Evolutionary conservation across 2,888 invertebrate species (phyloP), one percentile per base, ranked within the genome.

Genomic region (Electrophaes corylata): DNA sequence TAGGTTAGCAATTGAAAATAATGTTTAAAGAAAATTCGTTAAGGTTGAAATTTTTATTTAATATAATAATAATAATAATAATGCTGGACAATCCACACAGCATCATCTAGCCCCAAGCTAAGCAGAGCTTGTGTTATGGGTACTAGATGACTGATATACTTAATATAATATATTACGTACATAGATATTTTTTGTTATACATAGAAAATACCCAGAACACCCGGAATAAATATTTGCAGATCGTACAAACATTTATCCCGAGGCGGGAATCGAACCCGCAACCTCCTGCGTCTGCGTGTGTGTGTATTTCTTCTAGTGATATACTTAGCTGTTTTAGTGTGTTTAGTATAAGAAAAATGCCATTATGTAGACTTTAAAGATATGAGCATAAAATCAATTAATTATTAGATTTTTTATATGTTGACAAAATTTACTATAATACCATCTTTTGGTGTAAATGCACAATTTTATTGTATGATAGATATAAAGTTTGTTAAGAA

Each of bases 271-370:
- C n/a, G n/a, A n/a, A n/a, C n/a, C n/a, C n/a, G n/a, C n/a, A n/a
- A n/a, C n/a, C n/a, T n/a, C n/a, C n/a, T n/a, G n/a, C n/a, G n/a
- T n/a, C n/a, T n/a, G n/a, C n/a, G n/a, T n/a, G n/a, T n/a, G n/a
- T n/a, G n/a, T n/a, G n/a, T n/a, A n/a, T 31, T n/a, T 1, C 10
- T 35, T 4, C 20, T 12, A 26, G 26, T 48, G 39, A 29, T 18
- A 20, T 18, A 18, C 8, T 16, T 11, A 37, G 29, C n/a, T 16
- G 5, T 10, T 20, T 12, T 47, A 41, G 41, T 33, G 20, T n/a
- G 16, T 20, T 12, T 47, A 41, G 41, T 33, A 31, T n/a, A 23
- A 55, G 35, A 26, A 26, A 41, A 35, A 26, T 48, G 48, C 48
- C 26, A 55, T 40, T 54, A 31, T 8, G 0, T 20, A 47, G 41